Percentiles rank a stretch among this genome's conserved stretches.
These are phyloP conservation scores for Dipodomys ordii DNA, from an alignment of 2,113 vertebrate species.

Conservation along the genomic window DNA sequence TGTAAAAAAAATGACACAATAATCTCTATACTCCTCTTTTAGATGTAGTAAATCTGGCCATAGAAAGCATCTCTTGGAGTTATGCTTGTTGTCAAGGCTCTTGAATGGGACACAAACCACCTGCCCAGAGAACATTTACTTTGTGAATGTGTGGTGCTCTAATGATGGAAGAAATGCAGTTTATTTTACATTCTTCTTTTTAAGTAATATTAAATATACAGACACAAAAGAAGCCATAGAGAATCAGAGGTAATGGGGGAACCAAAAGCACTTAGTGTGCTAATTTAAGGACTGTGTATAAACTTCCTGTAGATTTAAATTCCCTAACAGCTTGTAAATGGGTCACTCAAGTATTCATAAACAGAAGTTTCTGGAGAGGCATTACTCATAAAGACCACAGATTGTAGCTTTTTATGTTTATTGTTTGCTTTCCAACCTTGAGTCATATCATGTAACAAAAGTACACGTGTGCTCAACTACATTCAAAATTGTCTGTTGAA, in stretches of 20 bases:
- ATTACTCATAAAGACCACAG: slow-evolving; percentile 38
- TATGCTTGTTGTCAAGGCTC: neutral
- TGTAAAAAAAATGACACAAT: rapidly evolving
- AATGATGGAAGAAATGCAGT: slow-evolving; percentile 2
- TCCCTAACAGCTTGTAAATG: slow-evolving; percentile 70
- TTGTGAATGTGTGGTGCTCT: neutral
- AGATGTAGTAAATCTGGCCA: rapidly evolving
- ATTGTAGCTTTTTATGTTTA: slow-evolving; percentile 46
- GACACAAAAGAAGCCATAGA: neutral
- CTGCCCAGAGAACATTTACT: neutral
- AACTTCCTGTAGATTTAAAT: slow-evolving; percentile 50
- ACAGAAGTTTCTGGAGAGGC: slow-evolving; percentile 36
- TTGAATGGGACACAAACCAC: neutral
- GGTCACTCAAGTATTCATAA: slow-evolving; percentile 28
- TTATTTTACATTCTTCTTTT: slow-evolving; percentile 6
- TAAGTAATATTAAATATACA: slow-evolving; percentile 32
- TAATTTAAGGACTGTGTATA: slow-evolving; percentile 45
- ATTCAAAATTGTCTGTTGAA: neutral
- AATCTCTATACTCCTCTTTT: rapidly evolving
- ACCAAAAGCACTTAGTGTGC: slow-evolving; percentile 9
- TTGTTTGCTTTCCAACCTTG: slow-evolving; percentile 17
- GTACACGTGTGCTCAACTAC: rapidly evolving
- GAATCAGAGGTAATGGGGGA: neutral
- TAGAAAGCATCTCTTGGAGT: neutral
- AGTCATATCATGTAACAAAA: neutral